Conservation (phyloP, 2,113 vertebrate species). For the Nyctereutes procyonoides region DNA sequence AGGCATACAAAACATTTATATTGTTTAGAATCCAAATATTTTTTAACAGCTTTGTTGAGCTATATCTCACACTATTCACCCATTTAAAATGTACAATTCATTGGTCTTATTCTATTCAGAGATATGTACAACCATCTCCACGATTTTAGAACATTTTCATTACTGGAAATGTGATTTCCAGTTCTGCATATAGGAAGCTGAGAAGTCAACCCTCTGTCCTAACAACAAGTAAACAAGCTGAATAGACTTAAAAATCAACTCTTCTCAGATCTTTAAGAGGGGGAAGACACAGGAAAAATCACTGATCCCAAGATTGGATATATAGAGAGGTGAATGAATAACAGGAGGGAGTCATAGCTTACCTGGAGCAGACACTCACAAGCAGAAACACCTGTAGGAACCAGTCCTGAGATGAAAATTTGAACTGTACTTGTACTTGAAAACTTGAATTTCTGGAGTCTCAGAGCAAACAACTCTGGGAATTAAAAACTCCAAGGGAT, state of each 20-base stretch:
- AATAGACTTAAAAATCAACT: not conserved
- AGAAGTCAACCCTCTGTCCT: not conserved
- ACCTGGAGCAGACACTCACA: not conserved
- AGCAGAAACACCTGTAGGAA: not conserved
- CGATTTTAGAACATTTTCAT: not conserved
- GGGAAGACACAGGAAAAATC: not conserved
- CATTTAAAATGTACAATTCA: not conserved
- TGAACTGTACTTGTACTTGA: not conserved
- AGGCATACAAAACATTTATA: not conserved
- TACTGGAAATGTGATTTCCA: not conserved
- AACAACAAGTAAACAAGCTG: not conserved
- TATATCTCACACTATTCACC: not conserved
- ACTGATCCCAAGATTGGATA: not conserved
- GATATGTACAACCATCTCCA: not conserved
- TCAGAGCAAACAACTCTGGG: not conserved
- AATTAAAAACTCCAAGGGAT: not conserved
- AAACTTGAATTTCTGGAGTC: not conserved
- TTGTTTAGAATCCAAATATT: not conserved
- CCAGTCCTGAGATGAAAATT: not conserved
- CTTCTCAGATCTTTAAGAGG: not conserved
- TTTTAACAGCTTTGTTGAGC: conserved; percentile 4
- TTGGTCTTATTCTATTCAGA: not conserved
- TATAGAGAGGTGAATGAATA: not conserved
- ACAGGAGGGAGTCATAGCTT: not conserved
- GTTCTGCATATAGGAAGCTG: not conserved